Base-by-base conservation (phyloP, 2,888 invertebrate species). In the Euclidia mi region DNA sequence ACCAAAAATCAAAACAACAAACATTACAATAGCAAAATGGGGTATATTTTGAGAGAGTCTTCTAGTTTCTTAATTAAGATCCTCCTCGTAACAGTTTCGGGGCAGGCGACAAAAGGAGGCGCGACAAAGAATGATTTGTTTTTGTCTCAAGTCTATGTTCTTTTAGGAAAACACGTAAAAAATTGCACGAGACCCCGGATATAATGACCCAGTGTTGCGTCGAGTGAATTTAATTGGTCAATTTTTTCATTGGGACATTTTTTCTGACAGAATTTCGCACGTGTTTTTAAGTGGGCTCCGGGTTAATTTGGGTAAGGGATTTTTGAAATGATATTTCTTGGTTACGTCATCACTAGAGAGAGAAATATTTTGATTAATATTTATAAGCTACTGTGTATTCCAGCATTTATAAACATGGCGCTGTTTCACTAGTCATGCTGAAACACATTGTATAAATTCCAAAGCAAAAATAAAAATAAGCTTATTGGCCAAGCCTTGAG, bases 101-200 rank as follows among this genome's bases (percentile, higher is more conserved):
- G 75, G 68, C 74, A 66, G 43, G 55, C 72, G 65, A 77, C 79
- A 76, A 78, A 79, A 67, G 69, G 55, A 56, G 44, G 61, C 62
- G 57, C 59, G 65, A 81, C 78, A 81, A 81, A 80, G 73, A 70
- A 78, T 79, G 79, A 81, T 86, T 83, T 85, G 81, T 84, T 81
- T n/a, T 74, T 74, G 67, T 65, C 67, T 61, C 53, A 52, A 68
- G 65, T 59, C 65, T 76, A 72, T 66, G n/a, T 25, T 80, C 71
- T 65, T 63, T 61, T 17, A 40, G 18, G 40, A 11, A 2, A 48
- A 70, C 68, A 62, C 59, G 51, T 67, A 62, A 74, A 74, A 63
- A 75, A 66, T 50, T 65, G 56, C 65, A 58, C 51, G 61, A 42
- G 42, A 43, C 58, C 41, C 31, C 55, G 66, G 51, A 62, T 53